phyloP scores from a whole-genome alignment of 2,888 invertebrate genomes.

The Holacanthella duospinosa region DNA sequence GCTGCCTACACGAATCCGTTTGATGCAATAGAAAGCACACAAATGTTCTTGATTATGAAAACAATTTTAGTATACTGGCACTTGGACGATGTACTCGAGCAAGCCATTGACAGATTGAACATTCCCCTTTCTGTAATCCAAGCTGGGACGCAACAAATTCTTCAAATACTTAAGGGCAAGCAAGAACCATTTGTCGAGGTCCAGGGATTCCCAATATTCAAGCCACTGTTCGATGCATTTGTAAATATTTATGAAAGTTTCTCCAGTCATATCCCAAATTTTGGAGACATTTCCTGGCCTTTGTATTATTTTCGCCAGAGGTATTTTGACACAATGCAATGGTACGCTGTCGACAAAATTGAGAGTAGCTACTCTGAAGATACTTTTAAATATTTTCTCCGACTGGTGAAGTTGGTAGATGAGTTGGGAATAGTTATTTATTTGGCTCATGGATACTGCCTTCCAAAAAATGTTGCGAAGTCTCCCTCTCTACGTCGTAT shows the following conservation, averaged over 20 bases:
- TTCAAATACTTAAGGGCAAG: background rate
- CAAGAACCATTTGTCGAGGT: background rate
- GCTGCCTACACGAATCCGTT: background rate
- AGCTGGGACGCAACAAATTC: background rate
- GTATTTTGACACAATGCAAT: background rate
- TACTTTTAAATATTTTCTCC: background rate
- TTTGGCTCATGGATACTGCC: background rate
- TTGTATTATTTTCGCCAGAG: background rate
- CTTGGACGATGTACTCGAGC: background rate
- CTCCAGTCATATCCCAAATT: background rate
- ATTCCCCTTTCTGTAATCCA: background rate
- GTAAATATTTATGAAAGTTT: background rate
- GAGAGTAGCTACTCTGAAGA: background rate
- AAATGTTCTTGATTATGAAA: background rate
- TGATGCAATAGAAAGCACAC: background rate
- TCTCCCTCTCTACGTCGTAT: background rate
- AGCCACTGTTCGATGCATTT: background rate
- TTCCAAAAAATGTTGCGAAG: background rate
- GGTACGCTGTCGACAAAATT: background rate
- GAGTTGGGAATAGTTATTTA: background rate
- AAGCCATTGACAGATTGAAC: background rate
- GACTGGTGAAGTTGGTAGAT: background rate
- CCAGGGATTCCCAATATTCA: background rate
- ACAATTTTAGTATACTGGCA: background rate
- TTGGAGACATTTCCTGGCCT: background rate